Evolutionary conservation across 2,113 vertebrate genomes (phyloP), one percentile per base, ranked within the genome.

Genomic region (Paradoxurus hermaphroditus): DNA sequence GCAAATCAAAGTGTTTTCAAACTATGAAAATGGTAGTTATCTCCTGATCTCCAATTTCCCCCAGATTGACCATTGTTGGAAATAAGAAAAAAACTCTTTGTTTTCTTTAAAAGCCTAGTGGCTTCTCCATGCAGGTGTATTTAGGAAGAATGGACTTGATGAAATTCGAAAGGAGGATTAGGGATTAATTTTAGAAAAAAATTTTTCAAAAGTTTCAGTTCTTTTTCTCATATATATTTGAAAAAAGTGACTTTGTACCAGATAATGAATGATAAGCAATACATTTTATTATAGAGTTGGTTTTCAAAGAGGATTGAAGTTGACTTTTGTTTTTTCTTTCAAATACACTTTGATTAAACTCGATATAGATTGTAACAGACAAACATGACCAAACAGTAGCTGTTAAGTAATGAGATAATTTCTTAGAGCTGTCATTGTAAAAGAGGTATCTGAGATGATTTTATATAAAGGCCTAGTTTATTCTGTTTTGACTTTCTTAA

Each of bases 41-140:
- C 4, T 84, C 51, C 19, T 15, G 16, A 65, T 83, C 18, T 16
- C 73, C 83, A 49, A 67, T 86, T 94, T n/a, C 12, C 27, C 4
- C 25, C 53, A n/a, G 46, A n/a, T 34, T 90, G 19, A 90, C 49
- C 79, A 1, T 34, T 81, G 23, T 75, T 78, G 25, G 10, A 23
- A 91, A 81, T 79, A 81, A 5, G 53, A 83, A 86, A 90, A n/a
- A 79, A 89, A 65, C 23, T 97, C 7, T 79, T 39, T 36, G 41
- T 95, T 96, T 92, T 86, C 79, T 77, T 96, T 84, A 84, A 83
- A 96, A 68, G 36, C 27, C 19, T 93, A 44, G 21, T 95, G 65
- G 65, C 18, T 11, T 86, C 29, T 83, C 62, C 39, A 0, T 90
- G 16, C 19, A 86, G 18, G 16, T 78, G 27, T 49, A 34, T 86